These are phyloP conservation scores for Hydraecia micacea DNA, from an alignment of 2,888 invertebrate species.

Conservation along the genomic window DNA sequence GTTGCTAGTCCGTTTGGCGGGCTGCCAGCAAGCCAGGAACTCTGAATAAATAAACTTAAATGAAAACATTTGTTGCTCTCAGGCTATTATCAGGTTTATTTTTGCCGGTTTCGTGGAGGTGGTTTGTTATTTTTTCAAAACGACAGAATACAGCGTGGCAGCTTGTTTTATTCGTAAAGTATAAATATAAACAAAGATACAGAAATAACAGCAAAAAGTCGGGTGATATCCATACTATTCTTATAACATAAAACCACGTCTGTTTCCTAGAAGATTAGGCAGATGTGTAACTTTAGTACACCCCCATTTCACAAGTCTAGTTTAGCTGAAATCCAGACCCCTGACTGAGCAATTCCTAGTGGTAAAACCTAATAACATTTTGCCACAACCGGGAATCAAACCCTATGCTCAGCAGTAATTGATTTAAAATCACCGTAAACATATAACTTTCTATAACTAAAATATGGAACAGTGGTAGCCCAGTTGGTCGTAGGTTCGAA, in stretches of 20 bases:
- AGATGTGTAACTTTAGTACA: not conserved
- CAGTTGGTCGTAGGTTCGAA: too few species aligned
- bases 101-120: conserved; percentile 13
- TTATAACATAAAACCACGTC: not conserved
- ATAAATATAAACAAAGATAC: not conserved
- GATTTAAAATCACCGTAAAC: too few species aligned
- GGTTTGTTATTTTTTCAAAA: conserved; percentile 19
- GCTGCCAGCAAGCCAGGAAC: conserved; percentile 29
- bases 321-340: too few species aligned
- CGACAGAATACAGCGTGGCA: not conserved
- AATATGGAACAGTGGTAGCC: too few species aligned
- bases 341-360: too few species aligned
- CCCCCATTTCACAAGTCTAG: not conserved
- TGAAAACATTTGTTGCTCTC: conserved; percentile 42
- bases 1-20: conserved; percentile 35
- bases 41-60: conserved; percentile 43
- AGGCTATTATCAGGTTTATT: conserved; percentile 18
- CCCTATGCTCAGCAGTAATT: too few species aligned
- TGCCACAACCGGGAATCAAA: too few species aligned
- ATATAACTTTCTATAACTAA: too few species aligned
- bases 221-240: not conserved
- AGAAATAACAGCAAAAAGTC: not conserved
- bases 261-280: not conserved
- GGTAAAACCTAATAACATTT: too few species aligned
- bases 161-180: not conserved